Evolutionary conservation across 2,113 vertebrate genomes (phyloP), one percentile per base, ranked within the genome.

Genomic region (Megaleporinus macrocephalus): DNA sequence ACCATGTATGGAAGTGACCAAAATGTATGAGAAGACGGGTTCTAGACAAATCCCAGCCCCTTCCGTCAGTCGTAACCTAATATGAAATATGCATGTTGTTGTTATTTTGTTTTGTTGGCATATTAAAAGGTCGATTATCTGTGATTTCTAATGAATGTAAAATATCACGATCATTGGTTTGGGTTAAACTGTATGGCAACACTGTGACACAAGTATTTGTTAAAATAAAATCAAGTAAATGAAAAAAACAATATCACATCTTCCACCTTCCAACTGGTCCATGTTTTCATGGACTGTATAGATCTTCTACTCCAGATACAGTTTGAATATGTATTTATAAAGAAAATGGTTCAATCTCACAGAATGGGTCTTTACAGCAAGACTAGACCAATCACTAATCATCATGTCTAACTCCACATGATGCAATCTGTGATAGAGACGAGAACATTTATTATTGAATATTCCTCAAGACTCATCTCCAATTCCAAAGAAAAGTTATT

Each of bases 1-100:
- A 91, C 84, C 92, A 93, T 89, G 90, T 75, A 90, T 89, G 86
- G 85, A 91, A 91, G 81, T 76, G 90, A 93, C 89, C 89, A 85
- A 71, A 81, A 83, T 73, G 71, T 90, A 89, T 83, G 87, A 87
- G 90, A 89, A 88, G 83, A 81, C 86, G 88, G 85, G 79, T 89
- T 87, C 74, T 86, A 59, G 89, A 73, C 82, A 89, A 84, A 85
- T 88, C 62, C 20, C 66, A 44, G 66, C 36, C 66, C 20, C 66
- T 41, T 44, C 33, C 30, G 30, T 27, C 16, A 11, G 41, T 36
- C 22, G 22, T 41, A 20, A 36, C 16, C 4, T 41, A 26, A 70
- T n/a, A 41, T 62, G 44, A 49, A 51, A 61, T 26, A n/a, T 57
- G 55, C 4, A 41, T 49, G 18, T 29, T 63, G 62, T 33, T 24